phyloP scores from a whole-genome alignment of 2,888 invertebrate genomes.

The Mythimna pallens region DNA sequence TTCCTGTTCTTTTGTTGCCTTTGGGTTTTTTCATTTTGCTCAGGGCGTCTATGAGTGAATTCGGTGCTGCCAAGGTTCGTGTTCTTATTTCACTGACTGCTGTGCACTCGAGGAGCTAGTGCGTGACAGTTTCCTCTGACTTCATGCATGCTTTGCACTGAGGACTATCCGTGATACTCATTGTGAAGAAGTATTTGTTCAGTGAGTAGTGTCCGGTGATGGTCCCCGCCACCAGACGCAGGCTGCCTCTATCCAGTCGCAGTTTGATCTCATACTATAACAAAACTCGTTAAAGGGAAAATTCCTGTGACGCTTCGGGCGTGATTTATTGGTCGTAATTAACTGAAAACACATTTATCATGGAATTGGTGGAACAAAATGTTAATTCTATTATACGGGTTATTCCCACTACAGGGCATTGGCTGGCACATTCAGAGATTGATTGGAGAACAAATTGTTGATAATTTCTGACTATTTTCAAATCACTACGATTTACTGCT shows the following conservation, averaged over 20 bases:
- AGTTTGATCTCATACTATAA: conserved; percentile 49
- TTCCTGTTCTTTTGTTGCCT: too few species aligned
- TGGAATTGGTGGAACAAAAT: conserved; percentile 22
- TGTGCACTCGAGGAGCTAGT: too few species aligned
- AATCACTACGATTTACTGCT: not conserved
- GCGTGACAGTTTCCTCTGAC: too few species aligned
- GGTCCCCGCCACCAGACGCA: too few species aligned
- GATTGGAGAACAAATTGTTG: not conserved
- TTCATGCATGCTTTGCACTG: too few species aligned
- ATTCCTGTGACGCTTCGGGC: conserved; percentile 45
- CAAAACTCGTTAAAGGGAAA: conserved; percentile 59
- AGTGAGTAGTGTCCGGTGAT: too few species aligned
- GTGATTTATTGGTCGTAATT: conserved; percentile 57
- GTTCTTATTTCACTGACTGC: too few species aligned
- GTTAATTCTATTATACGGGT: conserved; percentile 6
- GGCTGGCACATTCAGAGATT: not conserved
- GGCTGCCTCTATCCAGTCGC: conserved; percentile 5
- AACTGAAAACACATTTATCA: conserved; percentile 56
- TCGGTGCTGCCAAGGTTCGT: too few species aligned
- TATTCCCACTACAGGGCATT: not conserved
- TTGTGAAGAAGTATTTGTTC: too few species aligned
- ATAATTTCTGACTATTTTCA: not conserved
- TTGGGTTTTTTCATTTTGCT: too few species aligned
- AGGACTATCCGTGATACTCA: too few species aligned
- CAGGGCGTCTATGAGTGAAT: too few species aligned